Conservation (phyloP, 2,113 vertebrate species). For the Tichodroma muraria region DNA sequence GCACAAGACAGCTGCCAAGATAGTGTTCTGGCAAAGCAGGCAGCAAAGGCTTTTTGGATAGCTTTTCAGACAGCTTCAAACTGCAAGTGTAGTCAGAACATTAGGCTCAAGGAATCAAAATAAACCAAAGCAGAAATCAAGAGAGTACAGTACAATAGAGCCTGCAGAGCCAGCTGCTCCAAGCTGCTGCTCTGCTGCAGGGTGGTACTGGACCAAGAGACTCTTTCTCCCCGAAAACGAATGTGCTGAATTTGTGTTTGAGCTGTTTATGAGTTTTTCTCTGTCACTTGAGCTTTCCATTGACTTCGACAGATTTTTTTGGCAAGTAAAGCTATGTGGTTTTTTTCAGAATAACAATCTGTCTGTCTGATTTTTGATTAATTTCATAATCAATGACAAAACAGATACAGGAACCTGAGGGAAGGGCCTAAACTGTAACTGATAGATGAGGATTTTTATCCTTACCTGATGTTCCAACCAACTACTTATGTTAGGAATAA, state of each 20-base stretch:
- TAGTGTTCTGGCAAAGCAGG: not conserved
- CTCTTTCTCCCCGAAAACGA: not conserved
- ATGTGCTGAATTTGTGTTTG: not conserved
- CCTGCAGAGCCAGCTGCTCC: not conserved
- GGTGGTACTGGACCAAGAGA: not conserved
- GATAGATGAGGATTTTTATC: not conserved
- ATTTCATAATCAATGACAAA: not conserved
- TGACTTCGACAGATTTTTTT: not conserved
- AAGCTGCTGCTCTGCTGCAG: not conserved
- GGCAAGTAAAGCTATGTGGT: not conserved
- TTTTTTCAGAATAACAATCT: not conserved
- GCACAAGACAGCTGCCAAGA: not conserved
- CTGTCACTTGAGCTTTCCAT: not conserved
- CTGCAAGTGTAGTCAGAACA: not conserved
- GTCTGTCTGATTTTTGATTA: not conserved
- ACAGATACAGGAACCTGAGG: fast-evolving
- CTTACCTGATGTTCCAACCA: not conserved
- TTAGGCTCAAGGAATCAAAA: not conserved
- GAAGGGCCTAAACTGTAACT: not conserved
- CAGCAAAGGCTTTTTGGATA: not conserved
- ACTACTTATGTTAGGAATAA: not conserved
- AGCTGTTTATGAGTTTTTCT: not conserved
- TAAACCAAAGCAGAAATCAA: not conserved
- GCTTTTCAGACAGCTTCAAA: not conserved
- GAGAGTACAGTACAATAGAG: not conserved